Base-by-base conservation (phyloP, 2,888 invertebrate genomes). In the Trimorus sp. region DNA sequence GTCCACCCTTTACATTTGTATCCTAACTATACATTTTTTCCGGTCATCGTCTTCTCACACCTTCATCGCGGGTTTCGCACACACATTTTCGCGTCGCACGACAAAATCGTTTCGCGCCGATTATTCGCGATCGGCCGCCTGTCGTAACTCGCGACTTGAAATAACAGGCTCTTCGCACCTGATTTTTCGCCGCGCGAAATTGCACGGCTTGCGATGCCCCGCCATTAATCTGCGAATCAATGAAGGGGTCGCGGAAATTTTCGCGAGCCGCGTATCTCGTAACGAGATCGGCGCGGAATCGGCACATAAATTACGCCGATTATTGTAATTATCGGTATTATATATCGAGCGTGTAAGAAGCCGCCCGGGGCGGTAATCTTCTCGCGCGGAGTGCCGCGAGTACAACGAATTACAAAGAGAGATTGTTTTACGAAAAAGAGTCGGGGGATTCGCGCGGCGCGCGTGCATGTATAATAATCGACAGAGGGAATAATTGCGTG, bases 391-490 rank as follows among this genome's bases (percentile, higher is more conserved):
- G 49, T 45, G 66, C 75, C 71, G 70, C 74, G 69, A 75, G 82
- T 79, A 45, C 66, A 82, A 79, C 82, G 70, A 79, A 82, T 82
- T 74, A 62, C 79, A 49, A 76, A 79, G 65, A 76, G 73, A 81
- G 81, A 81, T 81, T 81, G 76, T 76, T 81, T 81, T 71, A 62
- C 68, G 70, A 81, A 81, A 81, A 81, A 81, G 82, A 26, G 26
- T 26, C 26, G 26, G 26, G 26, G 26, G n/a, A n/a, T 26, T 26
- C 79, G 79, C 73, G 82, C 83, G 69, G 73, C 60, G 73, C 76
- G 80, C 77, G 63, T 63, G 73, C 76, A 73, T 70, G 82, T 74
- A 56, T 70, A 84, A 85, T 85, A 85, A 85, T 85, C 84, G 85
- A 84, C 85, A 80, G 84, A 63, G 80, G 84, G 82, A 83, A 83